Base-by-base conservation (phyloP, 53 echinoderm and acorn worm species). In the Mesocentrotus franciscanus region DNA sequence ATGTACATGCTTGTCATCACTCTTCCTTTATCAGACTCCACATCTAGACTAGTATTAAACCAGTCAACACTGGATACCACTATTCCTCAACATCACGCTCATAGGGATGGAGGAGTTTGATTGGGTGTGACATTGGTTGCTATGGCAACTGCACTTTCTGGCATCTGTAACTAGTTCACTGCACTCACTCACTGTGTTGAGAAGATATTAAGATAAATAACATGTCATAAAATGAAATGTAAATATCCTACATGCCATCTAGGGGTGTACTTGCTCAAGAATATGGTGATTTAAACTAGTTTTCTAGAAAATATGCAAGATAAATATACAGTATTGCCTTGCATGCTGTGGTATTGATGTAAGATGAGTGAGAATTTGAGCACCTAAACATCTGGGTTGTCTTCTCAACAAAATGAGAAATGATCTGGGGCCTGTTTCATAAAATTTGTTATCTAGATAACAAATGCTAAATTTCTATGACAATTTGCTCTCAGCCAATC, bases 171-270 rank as follows among this genome's bases (percentile, higher is more conserved):
- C 87, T 87, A 27, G 87, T 87, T 87, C 87, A 87, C 7, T 56
- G 29, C 56, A 58, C 87, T 87, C 29, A 36, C 20, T 87, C 29
- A 18, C 20, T 22, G 57, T 58, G 36, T 58, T 58, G 22, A 58
- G 57, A 27, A 57, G 87, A 58, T 87, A 58, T 87, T 58, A 58
- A 58, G 87, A 87, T 87, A 58, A 85, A 85, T 49, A 85, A 85
- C 85, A 55, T 85, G 85, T 85, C 85, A 87, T 56, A 56, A 87
- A 58, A 87, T 58, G 87, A 29, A 87, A 87, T 87, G 27, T 59
- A 87, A 87, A 87, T 87, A 87, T n/a, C 56, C 58, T 56, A 1
- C 17, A 58, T 58, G 27, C 8, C 56, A 11, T 58, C 4, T 24
- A 22, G 8, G 85, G 8, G 9, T 85, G 56, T 22, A 10, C 9